These are phyloP conservation scores for Eristalis pertinax DNA, from an alignment of 2,888 invertebrate genomes.

Conservation along the genomic window DNA sequence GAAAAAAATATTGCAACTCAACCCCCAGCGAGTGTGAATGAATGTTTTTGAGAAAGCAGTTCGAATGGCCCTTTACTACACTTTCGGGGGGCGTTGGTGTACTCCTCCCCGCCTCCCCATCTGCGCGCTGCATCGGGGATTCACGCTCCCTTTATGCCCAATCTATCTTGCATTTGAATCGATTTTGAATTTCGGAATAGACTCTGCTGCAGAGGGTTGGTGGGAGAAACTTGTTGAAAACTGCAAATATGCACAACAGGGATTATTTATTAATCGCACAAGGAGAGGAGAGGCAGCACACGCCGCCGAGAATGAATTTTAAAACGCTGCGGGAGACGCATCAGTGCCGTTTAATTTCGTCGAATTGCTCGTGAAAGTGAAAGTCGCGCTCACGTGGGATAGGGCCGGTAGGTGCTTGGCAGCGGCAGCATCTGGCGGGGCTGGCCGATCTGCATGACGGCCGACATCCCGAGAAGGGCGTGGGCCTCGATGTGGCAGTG, in stretches of 20 bases:
- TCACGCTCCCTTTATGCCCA: slow-evolving; percentile 12
- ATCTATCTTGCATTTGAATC: slow-evolving; percentile 51
- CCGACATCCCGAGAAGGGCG: slow-evolving; percentile 76
- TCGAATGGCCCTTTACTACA: slow-evolving; percentile 35
- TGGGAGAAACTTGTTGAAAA: slow-evolving; percentile 55
- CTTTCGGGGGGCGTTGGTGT: not conserved
- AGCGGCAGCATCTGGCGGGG: slow-evolving; percentile 76
- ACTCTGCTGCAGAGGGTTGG: not conserved
- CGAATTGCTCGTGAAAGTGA: not conserved
- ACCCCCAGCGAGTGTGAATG: slow-evolving; percentile 17
- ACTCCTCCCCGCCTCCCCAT: not conserved
- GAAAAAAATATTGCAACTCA: not conserved
- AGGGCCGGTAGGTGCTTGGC: slow-evolving; percentile 10
- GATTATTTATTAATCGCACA: slow-evolving; percentile 54
- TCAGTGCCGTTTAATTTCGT: slow-evolving; percentile 12
- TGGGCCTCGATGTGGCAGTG: slow-evolving; percentile 78
- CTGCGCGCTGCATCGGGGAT: not conserved
- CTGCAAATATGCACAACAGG: slow-evolving; percentile 58
- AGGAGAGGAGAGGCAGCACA: not conserved
- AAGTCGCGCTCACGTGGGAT: not conserved
- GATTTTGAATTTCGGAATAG: slow-evolving; percentile 26
- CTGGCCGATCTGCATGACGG: slow-evolving; percentile 77
- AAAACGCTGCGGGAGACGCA: not conserved
- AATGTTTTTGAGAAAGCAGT: slow-evolving; percentile 33
- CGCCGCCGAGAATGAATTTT: not conserved